Evolutionary conservation across 53 echinoderm and acorn worm species (phyloP).

Genomic region (Antedon mediterranea): DNA sequence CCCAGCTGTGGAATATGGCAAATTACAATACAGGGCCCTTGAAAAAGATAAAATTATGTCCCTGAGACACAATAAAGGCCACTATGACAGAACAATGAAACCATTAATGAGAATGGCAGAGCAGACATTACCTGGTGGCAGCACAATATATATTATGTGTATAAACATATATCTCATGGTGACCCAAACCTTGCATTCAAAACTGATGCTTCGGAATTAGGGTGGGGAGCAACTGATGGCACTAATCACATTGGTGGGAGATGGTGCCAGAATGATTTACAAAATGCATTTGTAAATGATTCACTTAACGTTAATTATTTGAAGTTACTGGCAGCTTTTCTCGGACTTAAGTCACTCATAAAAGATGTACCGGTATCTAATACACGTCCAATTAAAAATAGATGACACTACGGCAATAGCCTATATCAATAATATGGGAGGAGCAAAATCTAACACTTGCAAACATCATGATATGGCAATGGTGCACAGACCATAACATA

Average conservation of each 20-base stretch:
- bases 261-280: constrained; percentile 2
- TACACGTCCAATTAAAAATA: constrained; percentile 3
- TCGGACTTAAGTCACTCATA: constrained; percentile 1
- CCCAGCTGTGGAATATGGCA: constrained; percentile 31
- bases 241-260: not conserved
- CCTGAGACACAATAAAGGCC: constrained; percentile 8
- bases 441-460: constrained; percentile 14
- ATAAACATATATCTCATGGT: not conserved
- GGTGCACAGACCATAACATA: constrained; percentile 17
- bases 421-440: constrained; percentile 29
- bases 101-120: too few relatives aligned
- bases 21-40: constrained; percentile 17
- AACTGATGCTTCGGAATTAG: constrained; percentile 9
- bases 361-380: too few relatives aligned
- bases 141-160: not conserved
- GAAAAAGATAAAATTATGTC: constrained; percentile 16
- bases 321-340: constrained; percentile 12
- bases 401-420: constrained; percentile 26
- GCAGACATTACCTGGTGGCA: not conserved
- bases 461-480: constrained; percentile 28
- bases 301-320: constrained; percentile 3
- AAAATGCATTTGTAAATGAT: not conserved
- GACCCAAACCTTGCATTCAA: not conserved
- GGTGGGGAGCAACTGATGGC: constrained; percentile 15
- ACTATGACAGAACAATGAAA: constrained; percentile 37